Evolutionary conservation across 1,140 invertebrate species (phyloP).

Genomic region (Frieseomelitta varia): DNA sequence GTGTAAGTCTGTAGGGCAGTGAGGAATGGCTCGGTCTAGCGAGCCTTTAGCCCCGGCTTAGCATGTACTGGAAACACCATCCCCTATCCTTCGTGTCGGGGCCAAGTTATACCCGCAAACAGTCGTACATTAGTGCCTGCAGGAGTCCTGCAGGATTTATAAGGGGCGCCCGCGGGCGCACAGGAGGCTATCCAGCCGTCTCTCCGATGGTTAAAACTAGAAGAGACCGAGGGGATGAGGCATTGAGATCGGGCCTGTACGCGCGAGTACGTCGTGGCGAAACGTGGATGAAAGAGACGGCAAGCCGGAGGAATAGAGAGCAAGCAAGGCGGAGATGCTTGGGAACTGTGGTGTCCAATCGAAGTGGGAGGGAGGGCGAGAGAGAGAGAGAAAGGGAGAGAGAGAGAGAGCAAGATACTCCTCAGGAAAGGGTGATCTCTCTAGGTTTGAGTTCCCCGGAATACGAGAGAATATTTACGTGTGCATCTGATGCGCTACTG

Average conservation of each 20-base stretch:
- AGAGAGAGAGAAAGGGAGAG: neutral
- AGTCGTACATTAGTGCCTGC: constrained; percentile 82
- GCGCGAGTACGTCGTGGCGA: too few species aligned
- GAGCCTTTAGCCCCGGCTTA: constrained; percentile 81
- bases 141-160: constrained; percentile 82
- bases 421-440: constrained; percentile 38
- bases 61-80: constrained; percentile 78
- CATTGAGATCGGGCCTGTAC: constrained; percentile 11
- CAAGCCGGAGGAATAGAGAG: neutral
- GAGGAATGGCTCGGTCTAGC: constrained; percentile 81
- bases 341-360: constrained; percentile 17
- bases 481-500: constrained; percentile 27
- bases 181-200: constrained; percentile 69
- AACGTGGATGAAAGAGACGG: constrained; percentile 29
- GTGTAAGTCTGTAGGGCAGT: constrained; percentile 75
- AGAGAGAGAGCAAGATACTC: neutral
- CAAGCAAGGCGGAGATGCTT: constrained; percentile 25
- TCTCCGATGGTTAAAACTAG: constrained; percentile 73
- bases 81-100: constrained; percentile 80
- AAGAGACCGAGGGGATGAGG: constrained; percentile 61
- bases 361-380: constrained; percentile 18
- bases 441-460: constrained; percentile 34
- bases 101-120: constrained; percentile 83
- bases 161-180: constrained; percentile 75
- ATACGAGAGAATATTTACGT: constrained; percentile 45